A percentile compares a stretch with the other conserved stretches of the same genome.
Conservation (phyloP, 2,113 vertebrate species). For the Notechis scutatus region DNA sequence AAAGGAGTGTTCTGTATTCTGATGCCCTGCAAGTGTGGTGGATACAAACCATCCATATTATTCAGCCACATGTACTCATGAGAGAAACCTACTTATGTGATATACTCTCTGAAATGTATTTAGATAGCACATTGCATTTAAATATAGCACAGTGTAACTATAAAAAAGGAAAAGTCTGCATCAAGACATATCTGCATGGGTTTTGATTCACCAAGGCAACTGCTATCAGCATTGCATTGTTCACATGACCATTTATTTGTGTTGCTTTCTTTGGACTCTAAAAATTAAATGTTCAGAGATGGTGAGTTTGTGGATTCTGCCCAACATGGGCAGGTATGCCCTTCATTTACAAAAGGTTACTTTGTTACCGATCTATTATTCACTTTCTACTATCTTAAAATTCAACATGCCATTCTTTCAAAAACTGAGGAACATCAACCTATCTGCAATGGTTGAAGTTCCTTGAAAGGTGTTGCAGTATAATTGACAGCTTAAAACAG, state of each 20-base stretch:
- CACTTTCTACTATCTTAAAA: background rate
- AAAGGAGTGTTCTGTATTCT: background rate
- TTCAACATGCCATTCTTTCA: background rate
- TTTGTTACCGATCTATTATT: background rate
- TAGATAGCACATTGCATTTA: background rate
- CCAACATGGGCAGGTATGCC: background rate
- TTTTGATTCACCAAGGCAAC: background rate
- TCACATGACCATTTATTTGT: background rate
- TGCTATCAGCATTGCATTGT: background rate
- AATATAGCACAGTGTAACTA: background rate
- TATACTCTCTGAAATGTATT: background rate
- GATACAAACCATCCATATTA: background rate
- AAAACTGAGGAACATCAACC: background rate
- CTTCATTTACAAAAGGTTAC: background rate
- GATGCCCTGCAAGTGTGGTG: background rate
- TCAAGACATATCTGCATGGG: background rate
- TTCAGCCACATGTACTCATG: background rate
- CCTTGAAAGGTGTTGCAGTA: background rate
- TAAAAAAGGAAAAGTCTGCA: background rate
- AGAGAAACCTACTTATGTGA: background rate
- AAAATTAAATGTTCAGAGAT: background rate
- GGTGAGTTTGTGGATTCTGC: background rate
- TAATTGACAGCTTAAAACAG: background rate
- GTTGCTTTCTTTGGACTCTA: background rate
- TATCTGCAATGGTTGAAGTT: background rate